Base-by-base conservation (phyloP, 2,888 invertebrate species). In the Lapara coniferarum region DNA sequence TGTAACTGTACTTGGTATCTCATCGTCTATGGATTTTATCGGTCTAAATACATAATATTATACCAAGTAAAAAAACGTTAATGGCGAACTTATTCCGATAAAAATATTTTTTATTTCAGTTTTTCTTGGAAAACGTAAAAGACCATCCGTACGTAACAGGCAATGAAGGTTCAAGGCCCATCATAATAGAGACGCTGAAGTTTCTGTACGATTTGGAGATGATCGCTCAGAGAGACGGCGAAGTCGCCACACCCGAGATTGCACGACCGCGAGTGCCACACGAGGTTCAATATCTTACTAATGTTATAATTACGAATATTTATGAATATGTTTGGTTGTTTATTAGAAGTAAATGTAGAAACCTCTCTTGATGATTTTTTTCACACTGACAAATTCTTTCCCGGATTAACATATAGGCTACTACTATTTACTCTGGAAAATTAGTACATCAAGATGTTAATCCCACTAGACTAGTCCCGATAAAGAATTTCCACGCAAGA, bases 151-250 rank as follows among this genome's bases (percentile, higher is more conserved):
- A 97, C 86, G 97, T 99, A 0, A 95, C 95, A 13, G 96, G 96
- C 67, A 97, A 97, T 82, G 97, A 97, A 74, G 96, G 96, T 12
- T 98, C 98, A 76, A 95, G 97, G 16, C 98, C 98, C 0, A 95
- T 98, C 74, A 97, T 98, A 73, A 97, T 98, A 52, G 98, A 98
- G 87, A 98, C 98, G 0, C 91, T 98, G 55, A 97, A 97, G 85
- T 98, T 98, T 87, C 94, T 98, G 66, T 98, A 98, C 89, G 98
- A 98, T 86, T 94, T 98, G 82, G 98, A 98, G 91, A 97, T 98
- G 95, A 97, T 98, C 73, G 83, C 96, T 94, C 94, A 95, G 81
- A 92, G 97, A 83, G 96, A 97, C 74, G 96, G 96, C 10, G 97
- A 97, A 91, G 96, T 98, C 70, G 96, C 96, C 8, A 98, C 97